These are phyloP conservation scores for Eulithis testata DNA, from an alignment of 2,888 invertebrate genomes.

Conservation along the genomic window DNA sequence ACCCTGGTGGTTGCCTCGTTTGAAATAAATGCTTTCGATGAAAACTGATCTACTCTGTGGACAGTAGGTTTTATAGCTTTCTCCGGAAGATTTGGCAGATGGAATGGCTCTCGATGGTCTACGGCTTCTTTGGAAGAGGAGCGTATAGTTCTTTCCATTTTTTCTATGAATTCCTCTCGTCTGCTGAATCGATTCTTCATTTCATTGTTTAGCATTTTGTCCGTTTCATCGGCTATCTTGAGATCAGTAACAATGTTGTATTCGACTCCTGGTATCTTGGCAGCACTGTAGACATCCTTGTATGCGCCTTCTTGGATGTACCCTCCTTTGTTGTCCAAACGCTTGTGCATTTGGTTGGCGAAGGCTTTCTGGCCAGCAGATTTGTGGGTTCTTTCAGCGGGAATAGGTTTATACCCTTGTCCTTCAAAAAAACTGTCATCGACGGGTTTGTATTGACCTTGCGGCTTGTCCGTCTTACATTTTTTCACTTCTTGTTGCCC, in stretches of 20 bases:
- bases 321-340: slow-evolving; percentile 80
- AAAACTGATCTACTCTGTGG: slow-evolving; percentile 70
- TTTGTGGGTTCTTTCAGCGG: slow-evolving; percentile 75
- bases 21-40: slow-evolving; percentile 74
- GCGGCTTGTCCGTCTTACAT: slow-evolving; percentile 67
- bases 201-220: slow-evolving; percentile 75
- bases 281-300: slow-evolving; percentile 78
- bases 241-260: slow-evolving; percentile 77
- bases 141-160: slow-evolving; percentile 63
- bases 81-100: slow-evolving; percentile 45
- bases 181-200: slow-evolving; percentile 72
- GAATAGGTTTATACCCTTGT: slow-evolving; percentile 69
- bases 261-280: slow-evolving; percentile 76
- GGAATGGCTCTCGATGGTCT: slow-evolving; percentile 52
- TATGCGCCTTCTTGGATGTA: slow-evolving; percentile 80
- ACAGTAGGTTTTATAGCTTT: slow-evolving; percentile 71
- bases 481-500: slow-evolving; percentile 71
- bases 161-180: slow-evolving; percentile 72
- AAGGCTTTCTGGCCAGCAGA: slow-evolving; percentile 79
- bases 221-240: slow-evolving; percentile 80
- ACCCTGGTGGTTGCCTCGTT: slow-evolving; percentile 65
- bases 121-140: slow-evolving; percentile 71
- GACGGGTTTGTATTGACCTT: slow-evolving; percentile 68
- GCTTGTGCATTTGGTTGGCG: slow-evolving; percentile 80
- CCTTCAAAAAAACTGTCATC: slow-evolving; percentile 67